phyloP scores from a whole-genome alignment of 2,113 vertebrate genomes.

The Ceyx melanurus region DNA sequence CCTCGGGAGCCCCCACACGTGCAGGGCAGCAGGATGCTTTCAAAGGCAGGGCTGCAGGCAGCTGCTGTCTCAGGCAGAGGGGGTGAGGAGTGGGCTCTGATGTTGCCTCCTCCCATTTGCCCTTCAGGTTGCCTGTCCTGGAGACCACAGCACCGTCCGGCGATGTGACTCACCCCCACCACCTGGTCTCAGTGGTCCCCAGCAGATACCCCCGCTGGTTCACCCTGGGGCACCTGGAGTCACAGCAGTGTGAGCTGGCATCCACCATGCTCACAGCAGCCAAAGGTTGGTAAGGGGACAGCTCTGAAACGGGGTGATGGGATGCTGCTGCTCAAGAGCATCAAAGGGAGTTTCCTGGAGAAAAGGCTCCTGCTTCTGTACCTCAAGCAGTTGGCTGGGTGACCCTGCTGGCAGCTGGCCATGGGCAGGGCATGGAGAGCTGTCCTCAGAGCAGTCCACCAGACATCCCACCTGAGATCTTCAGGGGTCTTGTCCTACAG shows the following conservation, averaged over 20 bases:
- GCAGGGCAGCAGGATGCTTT: neutral
- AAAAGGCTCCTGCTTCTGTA: neutral
- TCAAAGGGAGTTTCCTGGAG: neutral
- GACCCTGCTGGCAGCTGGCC: neutral
- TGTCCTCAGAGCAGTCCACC: neutral
- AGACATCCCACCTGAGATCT: neutral
- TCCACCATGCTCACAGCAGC: conserved; percentile 98
- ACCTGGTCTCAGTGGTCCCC: conserved; percentile 94
- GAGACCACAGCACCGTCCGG: conserved; percentile 88
- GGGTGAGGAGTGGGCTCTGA: neutral
- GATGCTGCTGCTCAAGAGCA: neutral
- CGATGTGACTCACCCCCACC: conserved; percentile 90
- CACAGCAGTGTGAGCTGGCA: conserved; percentile 97
- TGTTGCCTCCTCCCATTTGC: neutral
- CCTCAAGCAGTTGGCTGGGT: fast-evolving
- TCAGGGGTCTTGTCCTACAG: neutral
- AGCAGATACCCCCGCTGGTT: conserved; percentile 98
- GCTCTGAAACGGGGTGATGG: neutral
- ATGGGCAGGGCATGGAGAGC: fast-evolving
- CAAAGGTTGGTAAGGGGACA: conserved; percentile 79
- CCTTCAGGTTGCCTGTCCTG: conserved; percentile 88
- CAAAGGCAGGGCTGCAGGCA: neutral
- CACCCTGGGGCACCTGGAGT: conserved; percentile 97
- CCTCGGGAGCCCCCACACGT: neutral
- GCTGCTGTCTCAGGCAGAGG: neutral